Evolutionary conservation across 2,113 vertebrate species (phyloP).

Genomic region (Saguinus imperator): DNA sequence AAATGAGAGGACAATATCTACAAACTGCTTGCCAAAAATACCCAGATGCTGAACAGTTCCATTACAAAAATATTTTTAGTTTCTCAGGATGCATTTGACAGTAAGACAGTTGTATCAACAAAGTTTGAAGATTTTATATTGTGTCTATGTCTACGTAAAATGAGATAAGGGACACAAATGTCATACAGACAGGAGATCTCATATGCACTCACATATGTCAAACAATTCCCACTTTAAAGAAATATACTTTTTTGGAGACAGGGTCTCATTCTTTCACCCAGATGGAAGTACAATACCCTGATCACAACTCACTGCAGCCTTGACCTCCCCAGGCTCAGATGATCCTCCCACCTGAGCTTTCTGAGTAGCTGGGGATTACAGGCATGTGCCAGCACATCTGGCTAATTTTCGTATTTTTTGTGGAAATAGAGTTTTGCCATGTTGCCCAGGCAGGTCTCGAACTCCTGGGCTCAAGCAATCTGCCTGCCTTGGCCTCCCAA

Average conservation of each 20-base stretch:
- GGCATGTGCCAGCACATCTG: no score
- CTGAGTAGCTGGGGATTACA: no score
- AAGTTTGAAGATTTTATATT: background rate
- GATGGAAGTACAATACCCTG: no score
- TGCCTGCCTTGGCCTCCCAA: no score
- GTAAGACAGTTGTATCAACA: background rate
- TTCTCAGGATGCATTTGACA: background rate
- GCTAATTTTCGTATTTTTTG: no score
- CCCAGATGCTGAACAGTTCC: conserved; percentile 76
- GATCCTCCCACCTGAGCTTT: no score
- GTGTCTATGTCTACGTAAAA: background rate
- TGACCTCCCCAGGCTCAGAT: no score
- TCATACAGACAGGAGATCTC: background rate
- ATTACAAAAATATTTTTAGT: background rate
- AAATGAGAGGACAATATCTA: conserved; percentile 60
- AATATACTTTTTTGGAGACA: background rate
- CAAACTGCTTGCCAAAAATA: conserved; percentile 53
- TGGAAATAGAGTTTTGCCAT: no score
- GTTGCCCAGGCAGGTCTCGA: no score
- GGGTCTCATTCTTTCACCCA: no score
- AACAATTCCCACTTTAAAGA: background rate
- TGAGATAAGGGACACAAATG: background rate
- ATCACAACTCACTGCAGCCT: no score
- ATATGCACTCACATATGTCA: background rate
- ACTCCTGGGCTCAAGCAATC: no score